Base-by-base conservation (phyloP, 2,797 vertebrate species). In the Oreochromis grahami region DNA sequence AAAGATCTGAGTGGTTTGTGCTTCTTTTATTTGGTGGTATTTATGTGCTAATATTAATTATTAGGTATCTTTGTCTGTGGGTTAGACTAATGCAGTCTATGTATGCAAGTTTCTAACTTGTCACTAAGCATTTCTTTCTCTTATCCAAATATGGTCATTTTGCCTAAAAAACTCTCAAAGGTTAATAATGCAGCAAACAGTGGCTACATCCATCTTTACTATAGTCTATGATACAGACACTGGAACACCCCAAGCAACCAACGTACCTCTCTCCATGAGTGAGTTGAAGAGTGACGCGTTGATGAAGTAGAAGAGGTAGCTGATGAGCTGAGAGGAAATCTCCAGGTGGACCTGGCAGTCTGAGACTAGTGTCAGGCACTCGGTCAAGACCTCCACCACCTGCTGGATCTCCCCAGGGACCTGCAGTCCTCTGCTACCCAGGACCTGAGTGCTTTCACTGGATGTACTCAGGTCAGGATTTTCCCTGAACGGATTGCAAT, bases 221-320 rank as follows among this genome's bases (percentile, higher is more conserved):
- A 48, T 4, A 8, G 43, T 32, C 68, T 48, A 19, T 48, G 24
- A 72, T 48, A 12, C 68, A 72, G 65, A 72, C 43, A 19, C 43
- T 29, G 24, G 68, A 10, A 32, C 36, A 41, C 36, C 15, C 29
- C 4, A 12, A 36, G 6, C 50, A n/a, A 45, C 32, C 7, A 8
- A 9, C 17, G 2, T 93, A 95, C 97, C 97, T 96, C 94, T 95
- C 88, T 97, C 97, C 97, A 97, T 97, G 58, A 97, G 94, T 1
- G 93, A 92, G 89, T 97, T 97, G 95, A 97, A 96, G 79, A 97
- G 96, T 2, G 96, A 97, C 6, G 97, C 95, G 2, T 96, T 97
- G 94, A 96, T 94, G 90, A 97, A 97, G 92, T 97, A 97, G 94
- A 97, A 96, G 80, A 97, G 93, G 89, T 96, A 97, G 68, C 95